These are phyloP conservation scores for Spongilla lacustris DNA, from an alignment of 37 sponge, comb jelly and placozoan species.

Conservation along the genomic window DNA sequence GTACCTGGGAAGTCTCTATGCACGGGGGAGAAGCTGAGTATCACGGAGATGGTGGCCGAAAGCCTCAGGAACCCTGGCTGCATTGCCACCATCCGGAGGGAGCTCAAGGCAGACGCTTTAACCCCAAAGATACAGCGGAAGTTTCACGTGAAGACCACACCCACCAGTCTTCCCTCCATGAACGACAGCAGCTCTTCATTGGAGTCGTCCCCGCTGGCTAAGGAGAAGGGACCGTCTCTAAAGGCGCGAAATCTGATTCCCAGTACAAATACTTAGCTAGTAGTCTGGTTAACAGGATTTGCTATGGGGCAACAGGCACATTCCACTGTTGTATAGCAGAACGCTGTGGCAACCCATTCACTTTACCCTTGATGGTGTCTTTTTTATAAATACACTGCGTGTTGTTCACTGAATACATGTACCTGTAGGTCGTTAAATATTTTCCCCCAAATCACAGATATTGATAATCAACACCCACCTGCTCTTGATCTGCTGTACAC, in stretches of 20 bases:
- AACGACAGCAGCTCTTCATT: neutral
- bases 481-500: too few species aligned
- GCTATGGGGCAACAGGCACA: too few species aligned
- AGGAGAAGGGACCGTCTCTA: neutral
- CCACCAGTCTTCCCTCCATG: conserved; percentile 34
- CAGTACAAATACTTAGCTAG: neutral
- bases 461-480: too few species aligned
- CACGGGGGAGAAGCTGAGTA: conserved; percentile 1
- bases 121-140: conserved; percentile 74
- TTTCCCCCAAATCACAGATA: too few species aligned
- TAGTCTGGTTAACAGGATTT: too few species aligned
- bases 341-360: too few species aligned
- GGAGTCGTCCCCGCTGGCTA: neutral
- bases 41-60: conserved; percentile 65
- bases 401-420: too few species aligned
- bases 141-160: conserved; percentile 20
- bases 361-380: too few species aligned
- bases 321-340: too few species aligned
- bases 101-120: conserved; percentile 63
- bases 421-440: too few species aligned
- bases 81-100: conserved; percentile 65
- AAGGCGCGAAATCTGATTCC: neutral
- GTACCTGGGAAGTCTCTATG: neutral
- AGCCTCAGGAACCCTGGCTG: conserved; percentile 56
- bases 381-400: too few species aligned